Conservation (phyloP, 2,113 vertebrate genomes). For the Aptenodytes forsteri region DNA sequence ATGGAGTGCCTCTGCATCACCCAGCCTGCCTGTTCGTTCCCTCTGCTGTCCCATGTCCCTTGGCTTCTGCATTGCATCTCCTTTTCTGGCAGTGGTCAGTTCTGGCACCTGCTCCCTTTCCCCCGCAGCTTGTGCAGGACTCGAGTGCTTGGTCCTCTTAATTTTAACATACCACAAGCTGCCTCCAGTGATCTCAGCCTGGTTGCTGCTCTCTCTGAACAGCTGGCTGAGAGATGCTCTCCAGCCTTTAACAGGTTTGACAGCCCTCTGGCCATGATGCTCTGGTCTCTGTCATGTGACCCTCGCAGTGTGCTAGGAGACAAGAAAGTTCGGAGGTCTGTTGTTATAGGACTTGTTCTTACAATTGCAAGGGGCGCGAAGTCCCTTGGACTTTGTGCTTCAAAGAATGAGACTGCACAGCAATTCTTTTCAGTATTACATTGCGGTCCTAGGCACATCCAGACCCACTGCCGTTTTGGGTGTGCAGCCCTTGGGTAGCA, state of each 20-base stretch:
- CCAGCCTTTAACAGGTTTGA: fast-evolving
- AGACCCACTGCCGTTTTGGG: not conserved
- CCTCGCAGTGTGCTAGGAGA: not conserved
- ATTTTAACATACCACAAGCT: not conserved
- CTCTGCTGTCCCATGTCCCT: not conserved
- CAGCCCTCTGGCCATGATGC: not conserved
- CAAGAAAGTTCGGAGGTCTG: not conserved
- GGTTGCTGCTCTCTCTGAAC: not conserved
- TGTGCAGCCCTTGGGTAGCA: fast-evolving
- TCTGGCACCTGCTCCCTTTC: not conserved
- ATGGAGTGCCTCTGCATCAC: not conserved
- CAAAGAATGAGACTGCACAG: not conserved
- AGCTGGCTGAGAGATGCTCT: not conserved
- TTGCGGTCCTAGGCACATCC: fast-evolving
- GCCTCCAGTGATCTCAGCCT: not conserved
- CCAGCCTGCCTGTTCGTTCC: not conserved
- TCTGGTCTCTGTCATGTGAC: not conserved
- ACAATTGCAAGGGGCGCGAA: not conserved
- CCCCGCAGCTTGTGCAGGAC: not conserved
- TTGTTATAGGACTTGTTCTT: not conserved
- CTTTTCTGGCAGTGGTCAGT: not conserved
- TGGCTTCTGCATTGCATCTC: not conserved
- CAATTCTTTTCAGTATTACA: fast-evolving
- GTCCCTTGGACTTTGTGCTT: not conserved
- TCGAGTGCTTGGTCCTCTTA: not conserved